These are phyloP conservation scores for Catamblyrhynchus diadema DNA, from an alignment of 2,797 vertebrate species.

Conservation along the genomic window DNA sequence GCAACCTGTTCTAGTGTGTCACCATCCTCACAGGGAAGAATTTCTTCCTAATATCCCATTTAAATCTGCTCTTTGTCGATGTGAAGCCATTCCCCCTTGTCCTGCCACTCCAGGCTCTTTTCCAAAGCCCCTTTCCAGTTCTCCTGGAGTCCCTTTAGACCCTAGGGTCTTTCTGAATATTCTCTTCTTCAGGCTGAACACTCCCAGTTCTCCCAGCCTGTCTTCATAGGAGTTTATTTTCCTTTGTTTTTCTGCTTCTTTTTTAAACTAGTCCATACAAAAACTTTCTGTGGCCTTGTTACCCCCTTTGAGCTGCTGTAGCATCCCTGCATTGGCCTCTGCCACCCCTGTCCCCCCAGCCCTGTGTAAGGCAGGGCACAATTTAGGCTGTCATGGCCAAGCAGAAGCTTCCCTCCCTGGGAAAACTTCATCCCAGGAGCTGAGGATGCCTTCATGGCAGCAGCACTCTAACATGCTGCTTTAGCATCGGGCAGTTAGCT, in stretches of 20 bases:
- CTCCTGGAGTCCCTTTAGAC: background rate
- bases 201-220: background rate
- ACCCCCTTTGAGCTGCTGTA: background rate
- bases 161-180: background rate
- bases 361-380: background rate
- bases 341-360: too few species aligned
- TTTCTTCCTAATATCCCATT: background rate
- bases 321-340: background rate
- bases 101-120: background rate
- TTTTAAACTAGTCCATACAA: background rate
- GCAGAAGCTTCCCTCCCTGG: background rate
- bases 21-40: background rate
- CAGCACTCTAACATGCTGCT: background rate
- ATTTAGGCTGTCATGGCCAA: background rate
- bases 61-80: background rate
- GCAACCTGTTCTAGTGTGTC: background rate
- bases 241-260: background rate
- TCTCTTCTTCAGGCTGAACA: background rate
- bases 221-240: background rate
- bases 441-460: background rate
- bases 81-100: background rate
- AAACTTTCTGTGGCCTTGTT: background rate
- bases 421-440: background rate
- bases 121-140: background rate
- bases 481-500: background rate